Conservation (phyloP, 1,140 invertebrate species). For the Bathynomus jamesi region DNA sequence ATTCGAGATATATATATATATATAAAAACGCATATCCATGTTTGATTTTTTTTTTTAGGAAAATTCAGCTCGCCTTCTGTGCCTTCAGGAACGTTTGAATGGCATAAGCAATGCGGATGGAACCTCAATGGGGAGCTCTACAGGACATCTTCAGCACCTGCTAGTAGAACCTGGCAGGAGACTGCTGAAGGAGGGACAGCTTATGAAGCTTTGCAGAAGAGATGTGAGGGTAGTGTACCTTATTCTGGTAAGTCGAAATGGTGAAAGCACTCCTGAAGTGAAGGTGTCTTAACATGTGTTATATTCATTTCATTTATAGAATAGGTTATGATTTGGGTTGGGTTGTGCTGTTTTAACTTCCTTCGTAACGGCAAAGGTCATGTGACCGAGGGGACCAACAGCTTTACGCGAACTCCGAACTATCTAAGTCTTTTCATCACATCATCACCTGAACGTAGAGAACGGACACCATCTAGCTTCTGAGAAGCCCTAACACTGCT, state of each 20-base stretch:
- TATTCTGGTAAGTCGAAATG: not conserved
- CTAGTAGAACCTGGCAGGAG: conserved; percentile 60
- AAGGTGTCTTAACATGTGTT: no score
- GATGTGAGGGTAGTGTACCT: conserved; percentile 45
- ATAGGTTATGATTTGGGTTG: no score
- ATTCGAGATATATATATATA: conserved; percentile 3
- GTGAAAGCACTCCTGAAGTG: no score
- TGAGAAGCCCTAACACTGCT: no score
- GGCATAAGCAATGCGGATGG: conserved; percentile 35
- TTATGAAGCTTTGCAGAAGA: conserved; percentile 58
- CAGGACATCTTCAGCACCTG: conserved; percentile 44
- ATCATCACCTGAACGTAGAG: no score
- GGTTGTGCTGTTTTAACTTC: no score
- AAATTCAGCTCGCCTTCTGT: conserved; percentile 50
- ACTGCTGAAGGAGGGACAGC: conserved; percentile 61
- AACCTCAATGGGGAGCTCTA: not conserved
- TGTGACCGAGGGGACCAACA: no score
- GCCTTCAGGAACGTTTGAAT: conserved; percentile 51
- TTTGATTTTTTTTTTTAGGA: conserved; percentile 44
- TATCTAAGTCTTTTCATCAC: no score
- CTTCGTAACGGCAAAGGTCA: no score
- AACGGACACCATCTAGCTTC: no score
- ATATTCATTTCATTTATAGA: no score
- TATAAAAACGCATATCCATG: not conserved
- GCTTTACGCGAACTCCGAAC: no score